Base-by-base conservation (phyloP, 2,113 vertebrate species). In the Cyanistes caeruleus region DNA sequence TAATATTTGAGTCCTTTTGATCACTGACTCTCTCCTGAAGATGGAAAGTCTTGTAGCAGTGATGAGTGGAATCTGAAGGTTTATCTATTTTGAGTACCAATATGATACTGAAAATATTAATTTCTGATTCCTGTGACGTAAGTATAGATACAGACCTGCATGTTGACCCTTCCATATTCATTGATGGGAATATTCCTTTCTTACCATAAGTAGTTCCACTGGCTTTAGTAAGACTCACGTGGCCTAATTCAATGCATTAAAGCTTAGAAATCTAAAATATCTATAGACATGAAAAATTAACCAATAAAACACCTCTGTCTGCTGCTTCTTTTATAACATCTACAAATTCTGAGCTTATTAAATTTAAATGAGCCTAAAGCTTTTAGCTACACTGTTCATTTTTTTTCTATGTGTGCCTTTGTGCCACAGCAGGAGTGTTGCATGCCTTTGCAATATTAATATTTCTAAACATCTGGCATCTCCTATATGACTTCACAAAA, bases 381-480 rank as follows among this genome's bases (percentile, higher is more conserved):
- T 80, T 95, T 96, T 87, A 74, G 33, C 73, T 84, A 41, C 51
- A 82, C 18, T 55, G 39, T 84, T 97, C 69, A 90, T 89, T 92
- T 56, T 70, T 87, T 87, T 89, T 73, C 46, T 83, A 72, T 81
- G 72, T 88, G 35, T 94, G 83, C 31, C 67, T 93, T 91, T 93
- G 51, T 89, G 73, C 49, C 95, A 84, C 93, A 95, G 91, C 93
- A 90, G 93, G 77, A 92, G 77, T 89, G 64, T 65, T 76, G 60
- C 63, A 83, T 90, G 76, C 41, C 31, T 77, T 93, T 93, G 88
- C 78, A 96, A 89, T 94, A 92, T 95, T 96, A 95, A 92, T 96
- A 94, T 93, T 95, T 93, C 88, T 93, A 96, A 97, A 91, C 83
- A 95, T 94, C 90, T 96, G 84, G 68, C 48, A 91, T 84, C 69